Base-by-base conservation (phyloP, 2,797 vertebrate genomes). In the Chaunax sp. region DNA sequence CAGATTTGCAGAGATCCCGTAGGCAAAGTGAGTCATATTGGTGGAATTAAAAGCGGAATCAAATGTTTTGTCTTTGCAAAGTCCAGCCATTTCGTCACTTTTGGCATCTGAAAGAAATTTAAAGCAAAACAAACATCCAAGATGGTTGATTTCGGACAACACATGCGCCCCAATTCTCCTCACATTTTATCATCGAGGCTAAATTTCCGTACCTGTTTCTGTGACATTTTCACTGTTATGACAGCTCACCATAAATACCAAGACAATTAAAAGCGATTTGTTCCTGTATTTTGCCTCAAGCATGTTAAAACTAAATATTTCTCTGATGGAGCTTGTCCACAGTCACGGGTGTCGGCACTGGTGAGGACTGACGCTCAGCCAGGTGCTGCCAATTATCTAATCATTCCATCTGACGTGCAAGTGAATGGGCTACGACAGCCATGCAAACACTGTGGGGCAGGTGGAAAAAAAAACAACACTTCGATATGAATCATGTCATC, bases 1-100 rank as follows among this genome's bases (percentile, higher is more conserved):
- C 13, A 87, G 6, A 19, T 94, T 96, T 11, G 95, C 93, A 12
- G 90, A n/a, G 45, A 95, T 94, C 15, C 96, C 96, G 25, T 90
- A 85, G 1, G 77, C 78, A 1, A 95, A 84, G 47, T 93, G 83
- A 26, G 92, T 93, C 58, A 64, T 37, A 8, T 82, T 83, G n/a
- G 88, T 87, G 0, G 85, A 83, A 60, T 80, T 89, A 0, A 47
- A 53, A 14, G n/a, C 33, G 20, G 61, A 8, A 13, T 71, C 20
- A 40, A 49, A 38, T 0, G 4, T 7, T 45, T 61, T 68, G 28
- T 38, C 0, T 26, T 46, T 23, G 22, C 4, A 30, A 2, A 9
- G 0, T 40, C 10, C n/a, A 14, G 6, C 14, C 9, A 57, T 16
- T 59, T 43, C 46, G 0, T 6, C 30, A 6, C 9, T 6, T 38